Evolutionary conservation across 2,113 vertebrate species (phyloP).

Genomic region (Nothocercus nigrocapillus): DNA sequence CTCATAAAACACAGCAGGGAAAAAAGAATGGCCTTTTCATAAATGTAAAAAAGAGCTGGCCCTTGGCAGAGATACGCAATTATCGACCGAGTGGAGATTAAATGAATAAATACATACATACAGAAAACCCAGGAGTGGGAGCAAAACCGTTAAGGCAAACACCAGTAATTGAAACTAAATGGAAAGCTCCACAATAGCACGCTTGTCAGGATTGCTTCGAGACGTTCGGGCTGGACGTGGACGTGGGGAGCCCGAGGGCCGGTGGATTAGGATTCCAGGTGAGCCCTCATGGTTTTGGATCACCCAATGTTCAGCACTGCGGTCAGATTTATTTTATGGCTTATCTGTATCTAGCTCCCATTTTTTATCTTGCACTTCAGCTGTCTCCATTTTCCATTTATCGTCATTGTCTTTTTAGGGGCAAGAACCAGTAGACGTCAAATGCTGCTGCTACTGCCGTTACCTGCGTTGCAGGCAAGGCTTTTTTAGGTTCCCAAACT

Average conservation of each 20-base stretch:
- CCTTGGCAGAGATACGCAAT: neutral
- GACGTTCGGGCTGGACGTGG: neutral
- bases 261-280: accelerated
- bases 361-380: neutral
- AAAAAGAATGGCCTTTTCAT: neutral
- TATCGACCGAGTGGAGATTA: neutral
- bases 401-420: neutral
- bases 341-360: neutral
- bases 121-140: neutral
- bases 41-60: neutral
- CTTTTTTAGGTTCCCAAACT: neutral
- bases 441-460: neutral
- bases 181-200: neutral
- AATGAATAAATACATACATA: neutral
- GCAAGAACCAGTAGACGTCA: neutral
- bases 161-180: neutral
- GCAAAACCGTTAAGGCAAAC: neutral
- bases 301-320: neutral
- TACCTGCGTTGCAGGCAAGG: neutral
- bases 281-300: too few relatives aligned
- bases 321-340: neutral
- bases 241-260: neutral
- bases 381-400: neutral
- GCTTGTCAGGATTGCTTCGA: neutral
- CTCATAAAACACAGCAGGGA: neutral